Evolutionary conservation across 2,113 vertebrate genomes (phyloP), one percentile per base, ranked within the genome.

Genomic region (Camelus bactrianus): DNA sequence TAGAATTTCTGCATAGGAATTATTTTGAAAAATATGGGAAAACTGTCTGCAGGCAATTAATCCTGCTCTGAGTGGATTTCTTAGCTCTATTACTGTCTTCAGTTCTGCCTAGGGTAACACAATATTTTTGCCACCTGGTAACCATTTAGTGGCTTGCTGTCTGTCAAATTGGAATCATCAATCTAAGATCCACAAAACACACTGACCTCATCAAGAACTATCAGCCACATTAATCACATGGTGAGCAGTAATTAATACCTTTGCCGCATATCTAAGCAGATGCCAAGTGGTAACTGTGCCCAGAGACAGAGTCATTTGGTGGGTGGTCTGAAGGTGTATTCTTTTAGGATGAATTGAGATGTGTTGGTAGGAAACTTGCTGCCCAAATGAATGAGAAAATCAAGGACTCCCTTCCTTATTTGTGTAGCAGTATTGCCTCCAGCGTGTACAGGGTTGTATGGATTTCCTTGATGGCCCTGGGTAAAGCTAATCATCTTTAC

Each of bases 221-320:
- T 89, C 94, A 89, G 75, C 64, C 46, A 86, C 95, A 97, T 97
- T 96, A 97, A 97, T 97, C 96, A 91, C 95, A 94, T 83, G 69
- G 96, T 35, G 69, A 97, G 95, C 93, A 87, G 89, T 97, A 98
- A 98, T 98, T 96, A 97, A 97, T 97, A 93, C 96, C 56, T 73
- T 97, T 42, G 64, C 77, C 32, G 28, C 77, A 82, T 48, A 94
- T 94, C 96, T 97, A 72, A 83, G 67, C 95, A 91, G 96, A 93
- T 93, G 97, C 91, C 95, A 93, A 96, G 91, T 70, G 75, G 77
- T 95, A 89, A 94, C 50, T 62, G n/a, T 91, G 81, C 73, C 95
- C 93, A 94, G 95, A 93, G 73, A 96, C 76, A 94, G 48, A 91
- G 93, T 19, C 69, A 62, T 94, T 94, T 94, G 64, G 73, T 94